These are phyloP conservation scores for Calliopum simillimum DNA, from an alignment of 2,888 invertebrate species.

Conservation along the genomic window DNA sequence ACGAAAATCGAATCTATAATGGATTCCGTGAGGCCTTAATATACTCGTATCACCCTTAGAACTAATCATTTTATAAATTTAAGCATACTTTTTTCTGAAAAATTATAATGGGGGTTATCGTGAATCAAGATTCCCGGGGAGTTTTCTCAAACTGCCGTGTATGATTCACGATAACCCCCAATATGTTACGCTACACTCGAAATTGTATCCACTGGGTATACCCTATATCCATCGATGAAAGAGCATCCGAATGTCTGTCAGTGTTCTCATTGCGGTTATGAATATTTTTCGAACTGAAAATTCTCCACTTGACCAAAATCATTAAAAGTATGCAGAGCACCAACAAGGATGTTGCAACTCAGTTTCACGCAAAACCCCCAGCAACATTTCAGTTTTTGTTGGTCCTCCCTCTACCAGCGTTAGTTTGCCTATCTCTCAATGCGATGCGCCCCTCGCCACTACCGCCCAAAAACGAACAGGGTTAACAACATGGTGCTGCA, in stretches of 20 bases:
- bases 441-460: not conserved
- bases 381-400: not conserved
- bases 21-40: too few species aligned
- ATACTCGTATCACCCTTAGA: too few species aligned
- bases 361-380: not conserved
- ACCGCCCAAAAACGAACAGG: slow-evolving; percentile 1
- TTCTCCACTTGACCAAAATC: slow-evolving; percentile 47
- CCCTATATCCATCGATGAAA: too few species aligned
- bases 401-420: not conserved
- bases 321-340: slow-evolving; percentile 34
- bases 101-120: too few species aligned
- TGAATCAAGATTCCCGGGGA: too few species aligned
- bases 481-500: slow-evolving; percentile 28
- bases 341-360: slow-evolving; percentile 2
- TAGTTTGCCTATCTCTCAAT: not conserved
- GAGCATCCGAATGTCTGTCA: slow-evolving; percentile 7
- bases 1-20: too few species aligned
- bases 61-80: too few species aligned
- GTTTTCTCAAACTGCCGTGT: too few species aligned
- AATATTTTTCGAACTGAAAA: slow-evolving; percentile 37
- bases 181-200: too few species aligned
- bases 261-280: slow-evolving; percentile 37
- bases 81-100: too few species aligned
- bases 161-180: too few species aligned
- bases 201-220: too few species aligned